These are phyloP conservation scores for Pentalonia nigronervosa DNA, from an alignment of 1,140 invertebrate species.

Conservation along the genomic window DNA sequence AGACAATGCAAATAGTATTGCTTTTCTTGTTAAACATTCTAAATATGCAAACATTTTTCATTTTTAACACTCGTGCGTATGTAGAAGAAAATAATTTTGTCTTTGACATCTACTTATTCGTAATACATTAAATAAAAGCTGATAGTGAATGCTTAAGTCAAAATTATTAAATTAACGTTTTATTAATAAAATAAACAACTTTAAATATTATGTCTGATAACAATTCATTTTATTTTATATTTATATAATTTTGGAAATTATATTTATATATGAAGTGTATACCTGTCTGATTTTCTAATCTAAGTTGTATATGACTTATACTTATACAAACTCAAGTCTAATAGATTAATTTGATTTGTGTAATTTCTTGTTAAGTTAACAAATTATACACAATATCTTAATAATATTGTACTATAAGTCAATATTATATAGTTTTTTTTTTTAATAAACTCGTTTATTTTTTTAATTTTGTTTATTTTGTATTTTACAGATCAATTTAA, in stretches of 20 bases:
- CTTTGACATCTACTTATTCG: no score
- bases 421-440: background rate
- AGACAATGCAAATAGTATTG: no score
- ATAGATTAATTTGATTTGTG: background rate
- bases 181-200: background rate
- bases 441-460: background rate
- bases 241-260: background rate
- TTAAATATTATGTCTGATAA: background rate
- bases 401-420: background rate
- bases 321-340: background rate
- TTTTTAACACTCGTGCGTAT: no score
- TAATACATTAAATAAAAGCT: background rate
- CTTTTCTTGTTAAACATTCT: no score
- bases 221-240: background rate
- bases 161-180: background rate
- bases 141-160: background rate
- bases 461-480: background rate
- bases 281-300: background rate
- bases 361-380: background rate
- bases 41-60: no score
- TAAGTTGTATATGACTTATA: background rate
- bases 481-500: slow-evolving; percentile 16
- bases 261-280: background rate
- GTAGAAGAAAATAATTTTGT: no score
- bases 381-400: background rate